Evolutionary conservation across 2,888 invertebrate genomes (phyloP).

Genomic region (Pollenia angustigena): DNA sequence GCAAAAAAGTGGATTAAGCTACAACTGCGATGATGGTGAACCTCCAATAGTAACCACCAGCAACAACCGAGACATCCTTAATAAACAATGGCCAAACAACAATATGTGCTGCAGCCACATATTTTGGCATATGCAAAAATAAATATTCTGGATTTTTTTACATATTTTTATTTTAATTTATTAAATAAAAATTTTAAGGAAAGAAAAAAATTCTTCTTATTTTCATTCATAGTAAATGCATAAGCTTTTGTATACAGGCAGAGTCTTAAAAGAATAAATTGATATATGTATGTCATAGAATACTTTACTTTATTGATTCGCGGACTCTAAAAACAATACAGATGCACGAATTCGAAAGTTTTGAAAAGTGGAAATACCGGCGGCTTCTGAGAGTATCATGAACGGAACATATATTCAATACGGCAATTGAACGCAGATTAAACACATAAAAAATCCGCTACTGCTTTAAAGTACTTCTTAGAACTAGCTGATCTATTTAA

Average conservation of each 20-base stretch:
- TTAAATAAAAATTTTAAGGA: constrained; percentile 30
- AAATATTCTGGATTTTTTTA: constrained; percentile 21
- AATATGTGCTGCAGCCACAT: constrained; percentile 50
- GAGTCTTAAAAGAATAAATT: background rate
- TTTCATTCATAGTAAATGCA: background rate
- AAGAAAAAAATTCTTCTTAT: background rate
- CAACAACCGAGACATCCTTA: constrained; percentile 19
- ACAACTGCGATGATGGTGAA: background rate
- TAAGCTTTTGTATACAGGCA: background rate
- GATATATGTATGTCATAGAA: background rate
- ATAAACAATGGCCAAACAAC: constrained; percentile 43
- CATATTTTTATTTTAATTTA: constrained; percentile 34
- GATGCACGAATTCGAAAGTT: too few relatives aligned
- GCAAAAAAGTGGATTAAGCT: background rate
- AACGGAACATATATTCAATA: too few relatives aligned
- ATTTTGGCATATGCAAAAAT: constrained; percentile 50
- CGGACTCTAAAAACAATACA: too few relatives aligned
- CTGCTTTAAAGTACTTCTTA: too few relatives aligned
- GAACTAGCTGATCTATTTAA: too few relatives aligned
- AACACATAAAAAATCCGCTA: too few relatives aligned
- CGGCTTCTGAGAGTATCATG: too few relatives aligned
- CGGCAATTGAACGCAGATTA: too few relatives aligned
- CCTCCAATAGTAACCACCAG: constrained; percentile 11
- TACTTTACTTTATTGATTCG: too few relatives aligned
- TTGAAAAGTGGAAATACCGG: too few relatives aligned